These are phyloP conservation scores for Hycleus phaleratus DNA, from an alignment of 1,140 invertebrate species.

Conservation along the genomic window DNA sequence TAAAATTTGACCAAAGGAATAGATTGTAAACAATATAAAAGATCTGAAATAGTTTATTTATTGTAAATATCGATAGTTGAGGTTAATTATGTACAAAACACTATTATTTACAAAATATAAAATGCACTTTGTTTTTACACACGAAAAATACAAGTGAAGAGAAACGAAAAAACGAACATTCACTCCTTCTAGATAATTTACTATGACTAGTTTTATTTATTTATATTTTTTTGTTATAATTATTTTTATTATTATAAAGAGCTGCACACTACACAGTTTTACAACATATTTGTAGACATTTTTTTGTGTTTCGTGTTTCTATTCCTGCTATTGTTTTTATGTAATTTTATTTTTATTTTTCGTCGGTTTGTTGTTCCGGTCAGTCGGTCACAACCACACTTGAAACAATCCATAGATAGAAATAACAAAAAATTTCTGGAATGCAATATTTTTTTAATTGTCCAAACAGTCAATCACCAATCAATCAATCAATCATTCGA, in stretches of 20 bases:
- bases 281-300: too few relatives aligned
- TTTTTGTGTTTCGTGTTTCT: too few relatives aligned
- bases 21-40: not conserved
- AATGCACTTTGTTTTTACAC: conserved; percentile 31
- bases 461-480: conserved; percentile 6
- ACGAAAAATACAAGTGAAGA: conserved; percentile 23
- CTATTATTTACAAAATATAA: conserved; percentile 36
- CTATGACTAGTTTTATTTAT: conserved; percentile 33
- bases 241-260: too few relatives aligned
- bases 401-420: not conserved
- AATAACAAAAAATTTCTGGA: conserved; percentile 9
- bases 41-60: conserved; percentile 31
- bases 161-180: conserved; percentile 19
- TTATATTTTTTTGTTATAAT: too few relatives aligned
- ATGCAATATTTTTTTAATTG: conserved; percentile 26
- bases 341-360: too few relatives aligned
- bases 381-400: conserved; percentile 23
- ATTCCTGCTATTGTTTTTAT: too few relatives aligned
- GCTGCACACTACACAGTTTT: too few relatives aligned
- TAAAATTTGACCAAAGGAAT: too few relatives aligned
- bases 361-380: too few relatives aligned
- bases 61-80: conserved; percentile 37
- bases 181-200: conserved; percentile 33
- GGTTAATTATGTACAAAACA: conserved; percentile 40
- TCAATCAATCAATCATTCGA: too few relatives aligned